Base-by-base conservation (phyloP, 2,888 invertebrate genomes). In the Meteorus cinctellus region DNA sequence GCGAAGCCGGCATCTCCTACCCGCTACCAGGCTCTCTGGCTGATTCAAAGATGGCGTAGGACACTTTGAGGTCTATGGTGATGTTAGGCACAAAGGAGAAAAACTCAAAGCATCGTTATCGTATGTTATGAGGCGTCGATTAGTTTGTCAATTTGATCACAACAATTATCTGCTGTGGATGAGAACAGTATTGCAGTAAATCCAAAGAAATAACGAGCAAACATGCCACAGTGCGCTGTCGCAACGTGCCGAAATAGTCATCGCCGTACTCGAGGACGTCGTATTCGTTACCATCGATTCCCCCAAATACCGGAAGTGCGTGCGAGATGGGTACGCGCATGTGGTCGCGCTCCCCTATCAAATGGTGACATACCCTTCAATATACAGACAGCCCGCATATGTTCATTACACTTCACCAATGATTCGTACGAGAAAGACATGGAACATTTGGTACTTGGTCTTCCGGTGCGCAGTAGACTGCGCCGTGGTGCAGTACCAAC, bases 141-240 rank as follows among this genome's bases (percentile, higher is more conserved):
- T 8, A 5, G 8, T 41, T 41, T 41, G 41, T 0, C 8, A 41
- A 12, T 41, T 41, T 1, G 1, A 8, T 41, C 41, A 12, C 12
- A 41, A 34, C 34, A 8, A 41, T 8, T 4, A 41, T 41, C 8
- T 41, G 8, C 0, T 10, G 41, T 41, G 12, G 12, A 1, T 41
- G 12, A 12, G 41, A 41, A 8, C 0, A 12, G 41, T 12, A 41
- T 41, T 41, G 4, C 41, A 72, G 51, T 19, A 27, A 41, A 72
- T 8, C 45, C 10, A 48, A 65, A 63, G 29, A 41, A 72, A 24
- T 4, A 29, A 24, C 29, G 31, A 45, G n/a, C 86, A 86, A 82
- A 34, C 24, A 92, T 92, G 92, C 92, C 92, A 85, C 92, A 92
- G 90, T 92, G 92, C 87, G 92, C 92, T 78, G 91, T 92, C 73